phyloP scores from a whole-genome alignment of 1,140 invertebrate genomes.

The Saccostrea cuccullata region DNA sequence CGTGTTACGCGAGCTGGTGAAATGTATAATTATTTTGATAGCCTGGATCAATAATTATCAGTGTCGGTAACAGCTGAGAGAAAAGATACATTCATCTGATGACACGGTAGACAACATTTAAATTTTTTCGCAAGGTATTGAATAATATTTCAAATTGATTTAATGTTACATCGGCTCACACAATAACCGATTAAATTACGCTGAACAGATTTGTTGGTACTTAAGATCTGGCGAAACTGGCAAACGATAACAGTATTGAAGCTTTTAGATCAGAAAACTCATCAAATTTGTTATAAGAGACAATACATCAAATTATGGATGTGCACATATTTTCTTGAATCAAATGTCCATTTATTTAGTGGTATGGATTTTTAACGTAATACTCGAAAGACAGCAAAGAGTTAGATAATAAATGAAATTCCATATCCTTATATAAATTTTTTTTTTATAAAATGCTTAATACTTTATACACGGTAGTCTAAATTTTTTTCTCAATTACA shows the following conservation, averaged over 20 bases:
- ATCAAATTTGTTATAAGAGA: background rate
- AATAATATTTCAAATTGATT: slow-evolving; percentile 30
- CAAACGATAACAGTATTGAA: background rate
- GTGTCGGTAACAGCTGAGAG: slow-evolving; percentile 22
- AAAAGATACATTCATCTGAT: slow-evolving; percentile 38
- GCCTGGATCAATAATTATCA: background rate
- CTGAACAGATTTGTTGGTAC: slow-evolving; percentile 20
- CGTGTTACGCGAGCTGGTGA: slow-evolving; percentile 36
- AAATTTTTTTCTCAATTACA: too few relatives aligned
- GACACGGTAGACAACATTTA: slow-evolving; percentile 25
- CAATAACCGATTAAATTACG: background rate
- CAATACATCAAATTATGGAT: background rate
- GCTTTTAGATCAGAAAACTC: background rate
- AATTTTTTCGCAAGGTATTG: slow-evolving; percentile 18
- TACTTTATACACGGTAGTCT: too few relatives aligned
- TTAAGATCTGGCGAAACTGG: background rate
- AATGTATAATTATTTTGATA: slow-evolving; percentile 42
- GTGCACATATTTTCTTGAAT: background rate
- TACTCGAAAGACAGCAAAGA: too few relatives aligned
- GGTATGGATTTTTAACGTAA: too few relatives aligned
- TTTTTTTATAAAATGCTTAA: too few relatives aligned
- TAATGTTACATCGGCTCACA: slow-evolving; percentile 24
- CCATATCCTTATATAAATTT: too few relatives aligned
- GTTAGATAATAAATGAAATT: too few relatives aligned
- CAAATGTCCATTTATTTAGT: too few relatives aligned